phyloP scores from a whole-genome alignment of 2,797 vertebrate genomes.

The Hippocampus kuda region DNA sequence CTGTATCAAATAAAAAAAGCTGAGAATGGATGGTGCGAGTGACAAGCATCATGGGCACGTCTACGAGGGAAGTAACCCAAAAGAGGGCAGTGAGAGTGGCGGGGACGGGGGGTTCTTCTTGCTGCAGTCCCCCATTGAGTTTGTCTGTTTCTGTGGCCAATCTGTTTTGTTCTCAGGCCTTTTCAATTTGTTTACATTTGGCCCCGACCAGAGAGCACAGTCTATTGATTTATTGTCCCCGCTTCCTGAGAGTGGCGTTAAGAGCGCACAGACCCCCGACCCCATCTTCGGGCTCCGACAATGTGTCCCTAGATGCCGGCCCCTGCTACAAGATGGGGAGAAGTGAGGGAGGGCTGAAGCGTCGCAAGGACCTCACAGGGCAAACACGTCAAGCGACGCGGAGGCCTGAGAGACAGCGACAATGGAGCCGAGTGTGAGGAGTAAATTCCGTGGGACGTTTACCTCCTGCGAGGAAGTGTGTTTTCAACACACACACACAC shows the following conservation, averaged over 20 bases:
- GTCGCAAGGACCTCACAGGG: background rate
- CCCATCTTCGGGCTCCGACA: conserved; percentile 38
- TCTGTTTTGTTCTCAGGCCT: conserved; percentile 61
- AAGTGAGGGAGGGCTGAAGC: background rate
- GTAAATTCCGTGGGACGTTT: conserved; percentile 3
- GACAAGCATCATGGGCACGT: conserved; percentile 26
- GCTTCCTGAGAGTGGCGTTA: conserved; percentile 57
- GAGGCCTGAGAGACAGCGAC: background rate
- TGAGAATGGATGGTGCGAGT: conserved; percentile 5
- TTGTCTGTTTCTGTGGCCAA: conserved; percentile 61
- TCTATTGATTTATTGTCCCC: conserved; percentile 67
- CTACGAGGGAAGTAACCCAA: conserved; percentile 43
- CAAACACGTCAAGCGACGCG: background rate
- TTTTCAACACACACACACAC: background rate
- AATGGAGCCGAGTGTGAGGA: background rate
- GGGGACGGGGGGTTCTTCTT: background rate
- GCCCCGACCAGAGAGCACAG: conserved; percentile 63
- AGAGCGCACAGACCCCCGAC: conserved; percentile 27
- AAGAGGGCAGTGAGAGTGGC: conserved; percentile 14
- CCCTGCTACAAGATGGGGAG: conserved; percentile 23
- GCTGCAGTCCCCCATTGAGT: conserved; percentile 35
- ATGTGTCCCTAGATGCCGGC: conserved; percentile 45
- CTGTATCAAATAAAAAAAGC: background rate
- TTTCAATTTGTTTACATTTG: conserved; percentile 73
- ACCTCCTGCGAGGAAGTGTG: background rate